Base-by-base conservation (phyloP, 2,888 invertebrate species). In the Acleris holmiana region DNA sequence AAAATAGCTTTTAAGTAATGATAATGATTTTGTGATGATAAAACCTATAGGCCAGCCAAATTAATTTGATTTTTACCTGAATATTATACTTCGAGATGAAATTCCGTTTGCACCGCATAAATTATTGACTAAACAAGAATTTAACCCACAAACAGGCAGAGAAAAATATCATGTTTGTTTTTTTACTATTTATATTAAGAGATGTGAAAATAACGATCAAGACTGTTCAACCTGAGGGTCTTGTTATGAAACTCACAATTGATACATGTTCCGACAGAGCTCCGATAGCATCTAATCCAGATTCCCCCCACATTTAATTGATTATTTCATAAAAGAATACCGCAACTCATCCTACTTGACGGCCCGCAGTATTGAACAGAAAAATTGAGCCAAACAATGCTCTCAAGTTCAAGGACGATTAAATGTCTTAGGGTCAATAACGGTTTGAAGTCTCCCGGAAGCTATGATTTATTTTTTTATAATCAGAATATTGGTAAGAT, bases 271-370 rank as follows among this genome's bases (percentile, higher is more conserved):
- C 91, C 90, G 90, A 88, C 88, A 87, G 80, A 82, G 82, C 69
- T 74, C 78, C 73, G 91, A 91, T 91, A 90, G 76, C 71, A 91
- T 91, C 91, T 89, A 86, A 88, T 89, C 87, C 88, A 91, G 87
- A 90, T 91, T 87, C 83, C 82, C 84, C 84, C 83, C 83, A 88
- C 84, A 83, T 82, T 87, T 88, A 89, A 90, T 90, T 91, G 90
- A 90, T 91, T 90, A 89, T 89, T 90, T 85, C 84, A 82, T 89
- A 86, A 87, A 87, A 88, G 88, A 65, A 88, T 88, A 88, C 86
- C 85, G 85, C 79, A 87, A 84, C 84, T 88, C 85, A 86, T 87
- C 90, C 87, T 84, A 86, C 82, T 84, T 85, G 83, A 85, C 83
- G 82, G 81, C 80, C 75, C 74, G 74, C 73, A 77, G 78, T 77